Base-by-base conservation (phyloP, 2,888 invertebrate genomes). In the Monopis laevigella region DNA sequence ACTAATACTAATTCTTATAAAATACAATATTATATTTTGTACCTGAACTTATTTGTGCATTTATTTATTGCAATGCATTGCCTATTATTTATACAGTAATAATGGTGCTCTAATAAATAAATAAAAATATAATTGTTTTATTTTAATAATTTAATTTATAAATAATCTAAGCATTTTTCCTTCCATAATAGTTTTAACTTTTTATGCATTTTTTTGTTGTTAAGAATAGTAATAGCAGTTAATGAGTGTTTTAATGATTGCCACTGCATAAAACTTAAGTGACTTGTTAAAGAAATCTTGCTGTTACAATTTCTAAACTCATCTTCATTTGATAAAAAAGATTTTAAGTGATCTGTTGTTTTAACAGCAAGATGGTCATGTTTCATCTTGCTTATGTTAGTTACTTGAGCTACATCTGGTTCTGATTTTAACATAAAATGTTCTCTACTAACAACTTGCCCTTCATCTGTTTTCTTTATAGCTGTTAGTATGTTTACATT, bases 241-340 rank as follows among this genome's bases (percentile, higher is more conserved):
- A 57, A 45, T 11, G 80, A 46, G 27, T 57, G 70, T 56, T 69
- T 81, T 10, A 84, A 54, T 35, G 77, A 65, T 51, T 82, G 81
- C 84, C 83, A 84, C 45, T 82, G 82, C 67, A 84, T 75, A 41
- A 84, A 80, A 47, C 82, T 80, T 26, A 84, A 58, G 48, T 81
- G 71, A 7, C 46, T 56, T 17, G 80, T 72, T 24, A 77, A 50
- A 12, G 77, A 66, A 34, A 54, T 48, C 1, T 48, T 45, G 42
- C 57, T 57, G n/a, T 55, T 48, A 44, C 62, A 54, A 59, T 56
- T 70, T 56, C 72, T 67, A 21, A 56, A 65, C 3, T 40, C 45
- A 47, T 78, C 75, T 55, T 82, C 80, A 39, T 49, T 61, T 11
- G 53, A 45, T n/a, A n/a, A n/a, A n/a, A n/a, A 81, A 13, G 54